Conservation (phyloP, 2,797 vertebrate species). For the Echeneis naucrates region DNA sequence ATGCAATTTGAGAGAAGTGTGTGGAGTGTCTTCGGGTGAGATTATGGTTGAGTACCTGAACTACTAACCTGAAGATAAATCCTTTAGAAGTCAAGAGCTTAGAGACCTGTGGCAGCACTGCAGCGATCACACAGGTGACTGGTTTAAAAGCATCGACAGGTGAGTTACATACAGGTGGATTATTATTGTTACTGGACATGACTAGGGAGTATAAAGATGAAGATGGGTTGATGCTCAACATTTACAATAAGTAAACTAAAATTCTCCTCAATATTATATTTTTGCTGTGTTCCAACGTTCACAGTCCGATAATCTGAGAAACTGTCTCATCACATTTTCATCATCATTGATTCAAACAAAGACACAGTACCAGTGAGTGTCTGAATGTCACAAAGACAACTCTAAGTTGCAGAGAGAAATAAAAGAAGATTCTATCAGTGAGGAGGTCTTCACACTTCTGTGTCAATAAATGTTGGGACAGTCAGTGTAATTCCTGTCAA, state of each 20-base stretch:
- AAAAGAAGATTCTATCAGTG: conserved; percentile 48
- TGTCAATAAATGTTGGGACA: conserved; percentile 96
- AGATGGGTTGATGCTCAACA: conserved; percentile 39
- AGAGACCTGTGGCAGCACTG: conserved; percentile 46
- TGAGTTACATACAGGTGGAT: conserved; percentile 44
- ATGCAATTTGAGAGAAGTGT: conserved; percentile 56
- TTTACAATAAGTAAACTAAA: conserved; percentile 65
- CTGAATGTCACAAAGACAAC: conserved; percentile 32
- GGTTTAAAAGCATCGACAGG: conserved; percentile 41
- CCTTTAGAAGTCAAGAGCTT: conserved; percentile 29
- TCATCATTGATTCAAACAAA: conserved; percentile 44
- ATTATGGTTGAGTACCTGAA: conserved; percentile 44
- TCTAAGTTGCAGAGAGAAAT: conserved; percentile 49
- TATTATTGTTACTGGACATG: conserved; percentile 25
- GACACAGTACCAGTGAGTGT: conserved; percentile 53
- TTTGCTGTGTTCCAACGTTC: conserved; percentile 45
- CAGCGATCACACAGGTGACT: conserved; percentile 39
- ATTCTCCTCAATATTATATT: conserved; percentile 24
- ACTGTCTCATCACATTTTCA: conserved; percentile 52
- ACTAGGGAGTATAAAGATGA: conserved; percentile 49
- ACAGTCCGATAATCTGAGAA: conserved; percentile 61
- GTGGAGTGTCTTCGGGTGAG: conserved; percentile 34
- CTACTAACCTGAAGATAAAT: conserved; percentile 45
- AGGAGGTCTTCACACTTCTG: conserved; percentile 21
- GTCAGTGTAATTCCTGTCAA: conserved; percentile 93